Evolutionary conservation across 2,888 invertebrate genomes (phyloP), one percentile per base, ranked within the genome.

Genomic region (Lasioglossum malachurum): DNA sequence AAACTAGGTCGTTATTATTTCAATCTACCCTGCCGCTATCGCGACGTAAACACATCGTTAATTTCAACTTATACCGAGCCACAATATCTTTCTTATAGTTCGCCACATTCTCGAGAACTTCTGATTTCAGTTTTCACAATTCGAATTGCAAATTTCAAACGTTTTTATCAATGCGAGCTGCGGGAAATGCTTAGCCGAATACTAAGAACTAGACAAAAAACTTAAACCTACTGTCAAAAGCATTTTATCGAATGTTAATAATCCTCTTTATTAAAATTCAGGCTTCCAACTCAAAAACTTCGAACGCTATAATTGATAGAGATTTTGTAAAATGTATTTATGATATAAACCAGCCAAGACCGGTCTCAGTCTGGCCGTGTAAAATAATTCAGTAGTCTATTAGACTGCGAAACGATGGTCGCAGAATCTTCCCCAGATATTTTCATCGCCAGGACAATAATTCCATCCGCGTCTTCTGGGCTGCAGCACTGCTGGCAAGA

Each of bases 381-480:
- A 35, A 35, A 35, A 60, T 27, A 60, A 27, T 14, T 4, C 60
- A 27, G 38, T n/a, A 4, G 10, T n/a, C 44, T 12, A 27, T 23
- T 41, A 19, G 41, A 57, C 38, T 64, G 41, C 23, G 72, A 57
- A 84, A 83, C 75, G 82, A 78, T 35, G 72, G 35, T 3, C 60
- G 12, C 23, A 19, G 23, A 77, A 71, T 60, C 41, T 82, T 78
- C 79, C 60, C 71, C 69, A 57, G 79, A 83, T 77, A 81, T 64
- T 90, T 79, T 83, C 82, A 64, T 83, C 71, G 67, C 10, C n/a
- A 67, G 31, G 69, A 83, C 84, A 87, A 88, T 90, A 89, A 89
- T 84, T 91, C 74, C 78, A 64, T 73, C 89, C 72, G 49, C 78
- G 79, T 86, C 60, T 82, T 83, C 86, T 75, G 78, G 81, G 81